Base-by-base conservation (phyloP, 2,797 vertebrate genomes). In the Pangasius sanitwongsei region DNA sequence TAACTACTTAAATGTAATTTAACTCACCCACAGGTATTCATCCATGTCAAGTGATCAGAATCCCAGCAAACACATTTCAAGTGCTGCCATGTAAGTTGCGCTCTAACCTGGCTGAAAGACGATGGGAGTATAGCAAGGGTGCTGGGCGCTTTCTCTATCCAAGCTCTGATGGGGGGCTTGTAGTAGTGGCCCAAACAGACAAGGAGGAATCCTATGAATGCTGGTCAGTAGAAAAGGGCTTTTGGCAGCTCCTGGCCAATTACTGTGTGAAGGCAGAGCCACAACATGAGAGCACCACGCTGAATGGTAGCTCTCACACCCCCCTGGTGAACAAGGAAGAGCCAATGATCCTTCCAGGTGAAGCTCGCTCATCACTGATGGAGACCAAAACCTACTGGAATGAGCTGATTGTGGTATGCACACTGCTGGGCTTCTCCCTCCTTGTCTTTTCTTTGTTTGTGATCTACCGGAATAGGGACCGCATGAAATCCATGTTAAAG, bases 401-500 rank as follows among this genome's bases (percentile, higher is more conserved):
- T 0, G 98, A 99, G 94, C 97, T 99, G 91, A 95, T 99, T 48
- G 96, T 98, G 87, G 98, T 99, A 93, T 98, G 97, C 0, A 92
- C 94, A 16, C 96, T 99, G 16, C 97, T 99, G 0, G 97, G 92
- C 0, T 92, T 97, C 0, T 96, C 97, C 0, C 85, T 98, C 63
- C 92, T 97, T 0, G 94, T 97, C 69, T 95, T 99, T 86, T 93
- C 96, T 2, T 91, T 99, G 6, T 97, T 98, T 9, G 92, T 98
- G 44, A 93, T 98, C 78, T 98, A 97, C 92, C 96, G 97, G 88
- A 97, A 99, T 93, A 97, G 95, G 0, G 94, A 96, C 0, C 93
- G 96, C 92, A 97, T 99, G 97, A 99, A 99, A 90, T 95, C 96
- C 77, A 95, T 99, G 95, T 95, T 99, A 23, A 98, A 99, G 93